Evolutionary conservation across 1,140 invertebrate species (phyloP).

Genomic region (Parapsyche elsis): DNA sequence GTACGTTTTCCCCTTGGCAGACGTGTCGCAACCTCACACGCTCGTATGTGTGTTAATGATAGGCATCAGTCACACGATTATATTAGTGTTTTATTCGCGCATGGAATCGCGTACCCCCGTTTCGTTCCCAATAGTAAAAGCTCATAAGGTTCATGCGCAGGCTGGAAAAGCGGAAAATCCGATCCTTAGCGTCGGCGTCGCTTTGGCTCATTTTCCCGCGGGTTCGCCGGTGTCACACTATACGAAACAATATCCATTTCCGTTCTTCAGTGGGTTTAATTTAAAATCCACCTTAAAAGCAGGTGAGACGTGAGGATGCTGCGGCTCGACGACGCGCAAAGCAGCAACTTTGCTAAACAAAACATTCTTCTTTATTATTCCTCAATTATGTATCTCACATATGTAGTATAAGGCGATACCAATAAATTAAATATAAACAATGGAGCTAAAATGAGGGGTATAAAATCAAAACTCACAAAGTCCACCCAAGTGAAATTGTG

Average conservation of each 20-base stretch:
- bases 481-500: too few relatives aligned
- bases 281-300: constrained; percentile 55
- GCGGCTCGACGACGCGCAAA: constrained; percentile 39
- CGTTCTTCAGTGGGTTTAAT: constrained; percentile 53
- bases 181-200: constrained; percentile 35
- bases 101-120: background rate
- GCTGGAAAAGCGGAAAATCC: constrained; percentile 24
- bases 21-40: background rate
- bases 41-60: constrained; percentile 42
- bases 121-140: constrained; percentile 22
- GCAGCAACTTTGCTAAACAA: background rate
- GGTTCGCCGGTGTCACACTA: constrained; percentile 37
- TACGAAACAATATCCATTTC: constrained; percentile 56
- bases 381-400: background rate
- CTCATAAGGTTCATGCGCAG: constrained; percentile 30
- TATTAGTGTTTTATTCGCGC: constrained; percentile 47
- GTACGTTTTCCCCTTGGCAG: background rate
- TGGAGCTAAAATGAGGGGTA: too few relatives aligned
- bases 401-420: background rate
- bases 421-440: too few relatives aligned
- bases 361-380: background rate
- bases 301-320: constrained; percentile 47
- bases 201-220: constrained; percentile 36
- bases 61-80: constrained; percentile 51
- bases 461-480: too few relatives aligned